Conservation (phyloP, 2,113 vertebrate genomes). For the Pholis gunnellus region DNA sequence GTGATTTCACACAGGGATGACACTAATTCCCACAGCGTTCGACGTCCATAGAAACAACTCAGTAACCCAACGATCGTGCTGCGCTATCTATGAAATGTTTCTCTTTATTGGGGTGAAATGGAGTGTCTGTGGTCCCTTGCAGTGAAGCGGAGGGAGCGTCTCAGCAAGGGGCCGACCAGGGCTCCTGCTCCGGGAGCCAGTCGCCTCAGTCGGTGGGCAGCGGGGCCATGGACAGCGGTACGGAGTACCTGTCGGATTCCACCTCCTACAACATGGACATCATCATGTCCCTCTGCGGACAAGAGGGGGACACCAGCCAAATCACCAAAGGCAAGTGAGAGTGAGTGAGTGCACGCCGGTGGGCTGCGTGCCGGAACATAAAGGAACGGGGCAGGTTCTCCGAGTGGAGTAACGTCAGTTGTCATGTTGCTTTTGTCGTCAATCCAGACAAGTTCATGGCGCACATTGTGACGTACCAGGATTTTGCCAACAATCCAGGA, state of each 20-base stretch:
- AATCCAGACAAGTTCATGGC: conserved; percentile 89
- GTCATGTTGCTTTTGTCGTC: not conserved
- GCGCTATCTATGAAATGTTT: not conserved
- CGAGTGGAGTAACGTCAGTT: not conserved
- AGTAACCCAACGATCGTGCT: not conserved
- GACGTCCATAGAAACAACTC: not conserved
- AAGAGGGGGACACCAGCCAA: conserved; percentile 83
- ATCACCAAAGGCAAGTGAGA: conserved; percentile 86
- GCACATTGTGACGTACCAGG: conserved; percentile 89
- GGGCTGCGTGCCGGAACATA: not conserved
- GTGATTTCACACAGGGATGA: not conserved
- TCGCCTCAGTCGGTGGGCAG: conserved; percentile 80
- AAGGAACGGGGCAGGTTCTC: not conserved
- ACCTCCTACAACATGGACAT: conserved; percentile 77
- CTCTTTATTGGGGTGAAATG: not conserved
- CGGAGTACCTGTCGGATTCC: conserved; percentile 76
- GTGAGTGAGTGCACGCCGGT: not conserved
- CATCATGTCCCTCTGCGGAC: conserved; percentile 91
- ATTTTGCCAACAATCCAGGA: conserved; percentile 91
- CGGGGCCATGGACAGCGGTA: conserved; percentile 76
- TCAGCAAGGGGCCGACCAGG: conserved; percentile 67
- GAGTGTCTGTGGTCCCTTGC: conserved; percentile 6
- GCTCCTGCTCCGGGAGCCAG: conserved; percentile 72
- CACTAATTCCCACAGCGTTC: not conserved
- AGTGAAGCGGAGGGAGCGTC: conserved; percentile 82